phyloP scores from a whole-genome alignment of 2,888 invertebrate genomes.

The Hecatera dysodea region DNA sequence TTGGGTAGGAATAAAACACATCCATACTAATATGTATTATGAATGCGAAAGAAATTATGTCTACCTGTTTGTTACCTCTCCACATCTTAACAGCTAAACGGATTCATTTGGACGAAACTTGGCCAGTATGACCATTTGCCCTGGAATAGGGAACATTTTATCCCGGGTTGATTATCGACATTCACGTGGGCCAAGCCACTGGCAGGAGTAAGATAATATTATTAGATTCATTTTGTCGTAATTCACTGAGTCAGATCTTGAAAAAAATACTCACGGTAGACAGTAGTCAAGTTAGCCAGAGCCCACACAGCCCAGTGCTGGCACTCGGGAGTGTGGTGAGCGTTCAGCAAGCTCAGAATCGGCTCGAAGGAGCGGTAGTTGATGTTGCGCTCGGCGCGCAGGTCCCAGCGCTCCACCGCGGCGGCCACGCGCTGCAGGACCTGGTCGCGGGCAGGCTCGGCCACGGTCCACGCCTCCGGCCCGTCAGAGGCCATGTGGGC shows the following conservation, averaged over 20 bases:
- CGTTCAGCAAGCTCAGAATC: constrained; percentile 95
- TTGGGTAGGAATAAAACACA: not conserved
- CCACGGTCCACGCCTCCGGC: constrained; percentile 94
- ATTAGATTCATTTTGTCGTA: not conserved
- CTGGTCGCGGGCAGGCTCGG: constrained; percentile 92
- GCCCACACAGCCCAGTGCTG: constrained; percentile 99
- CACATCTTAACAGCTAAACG: no score
- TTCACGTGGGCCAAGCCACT: no score
- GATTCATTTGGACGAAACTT: no score
- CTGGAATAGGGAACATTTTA: no score
- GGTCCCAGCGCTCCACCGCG: constrained; percentile 97
- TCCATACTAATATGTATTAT: no score
- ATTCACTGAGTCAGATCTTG: not conserved
- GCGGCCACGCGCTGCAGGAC: constrained; percentile 94
- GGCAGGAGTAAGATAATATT: no score
- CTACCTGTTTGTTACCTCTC: no score
- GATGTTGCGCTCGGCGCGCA: constrained; percentile 97
- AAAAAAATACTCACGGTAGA: constrained; percentile 94
- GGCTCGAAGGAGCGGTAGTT: constrained; percentile 98
- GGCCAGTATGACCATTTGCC: no score
- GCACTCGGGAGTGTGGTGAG: constrained; percentile 97
- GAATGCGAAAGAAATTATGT: no score
- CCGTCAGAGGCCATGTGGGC: constrained; percentile 99
- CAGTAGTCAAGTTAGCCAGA: constrained; percentile 97
- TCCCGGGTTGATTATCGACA: no score